These are phyloP conservation scores for Ageneiosus marmoratus DNA, from an alignment of 2,113 vertebrate genomes.

Conservation along the genomic window DNA sequence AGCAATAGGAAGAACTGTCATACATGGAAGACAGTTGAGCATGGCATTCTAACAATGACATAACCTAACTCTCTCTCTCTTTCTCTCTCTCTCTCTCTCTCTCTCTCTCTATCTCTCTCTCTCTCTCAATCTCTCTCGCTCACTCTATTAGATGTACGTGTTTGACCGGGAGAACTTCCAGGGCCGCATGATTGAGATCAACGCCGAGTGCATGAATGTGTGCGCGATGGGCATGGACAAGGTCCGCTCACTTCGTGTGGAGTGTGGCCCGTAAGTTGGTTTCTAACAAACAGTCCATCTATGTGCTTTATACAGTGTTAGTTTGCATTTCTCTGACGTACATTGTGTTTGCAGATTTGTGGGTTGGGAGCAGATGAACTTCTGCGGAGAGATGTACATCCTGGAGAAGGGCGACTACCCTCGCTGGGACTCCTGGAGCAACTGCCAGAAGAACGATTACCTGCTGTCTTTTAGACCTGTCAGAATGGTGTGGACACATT, in stretches of 20 bases:
- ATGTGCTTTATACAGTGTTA: background rate
- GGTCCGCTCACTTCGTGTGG: conserved; percentile 78
- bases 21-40: too few relatives aligned
- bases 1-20: too few relatives aligned
- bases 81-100: too few relatives aligned
- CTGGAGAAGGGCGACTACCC: conserved; percentile 83
- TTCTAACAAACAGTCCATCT: background rate
- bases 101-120: too few relatives aligned
- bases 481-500: conserved; percentile 67
- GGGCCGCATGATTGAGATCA: conserved; percentile 80
- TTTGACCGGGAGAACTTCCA: conserved; percentile 85
- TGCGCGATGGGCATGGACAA: conserved; percentile 79
- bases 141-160: conserved; percentile 70
- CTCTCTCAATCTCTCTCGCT: background rate
- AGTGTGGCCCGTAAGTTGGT: conserved; percentile 77
- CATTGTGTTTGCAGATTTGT: conserved; percentile 67
- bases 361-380: conserved; percentile 80
- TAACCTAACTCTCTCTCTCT: too few relatives aligned
- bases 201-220: conserved; percentile 79
- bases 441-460: conserved; percentile 79
- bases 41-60: background rate
- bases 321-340: conserved; percentile 16
- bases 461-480: conserved; percentile 82
- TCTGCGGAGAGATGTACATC: conserved; percentile 83
- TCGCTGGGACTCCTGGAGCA: conserved; percentile 83